Base-by-base conservation (phyloP, 2,113 vertebrate genomes). In the Burhinus bistriatus region DNA sequence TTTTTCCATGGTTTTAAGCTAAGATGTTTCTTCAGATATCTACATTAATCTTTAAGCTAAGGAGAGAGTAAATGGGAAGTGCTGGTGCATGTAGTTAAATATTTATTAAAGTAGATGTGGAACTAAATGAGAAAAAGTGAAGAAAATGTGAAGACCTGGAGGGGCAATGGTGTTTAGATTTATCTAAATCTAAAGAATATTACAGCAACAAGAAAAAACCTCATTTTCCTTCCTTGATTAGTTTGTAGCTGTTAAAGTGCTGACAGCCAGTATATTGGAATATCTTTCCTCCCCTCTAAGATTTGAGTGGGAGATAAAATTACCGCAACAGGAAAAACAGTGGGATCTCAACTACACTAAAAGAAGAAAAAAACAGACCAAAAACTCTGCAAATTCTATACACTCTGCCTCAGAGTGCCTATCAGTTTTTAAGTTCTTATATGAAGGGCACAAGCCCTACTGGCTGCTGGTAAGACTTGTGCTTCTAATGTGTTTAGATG, bases 91-190 rank as follows among this genome's bases (percentile, higher is more conserved):
- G 30, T 92, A 78, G 59, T 96, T 97, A 97, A 97, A 95, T 97
- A 96, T 97, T 97, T 95, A 97, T 97, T 96, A 88, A 95, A 93
- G 75, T 72, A 82, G 77, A 95, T 75, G 87, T 91, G 70, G 73
- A 90, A 90, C 94, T 95, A 93, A 92, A 91, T 97, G 98, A 98
- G 95, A 95, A 95, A 97, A 95, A 96, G 97, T 97, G 97, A 98
- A 98, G 97, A 93, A 97, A 93, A 96, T 80, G 58, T 19, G 9
- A 90, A 95, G 91, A 94, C 92, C 90, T 92, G 64, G 78, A 94
- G 87, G 90, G 59, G 49, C 36, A 72, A n/a, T 3, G 17, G 30
- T 79, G 65, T 88, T 93, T 86, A 66, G 55, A 91, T 95, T 93
- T 90, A 78, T 96, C 91, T 92, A 95, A 93, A 92, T 87, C 65